A percentile compares a stretch with the other conserved stretches of the same genome.
These are phyloP conservation scores for Vanacampus margaritifer DNA, from an alignment of 2,113 vertebrate genomes.

Conservation along the genomic window DNA sequence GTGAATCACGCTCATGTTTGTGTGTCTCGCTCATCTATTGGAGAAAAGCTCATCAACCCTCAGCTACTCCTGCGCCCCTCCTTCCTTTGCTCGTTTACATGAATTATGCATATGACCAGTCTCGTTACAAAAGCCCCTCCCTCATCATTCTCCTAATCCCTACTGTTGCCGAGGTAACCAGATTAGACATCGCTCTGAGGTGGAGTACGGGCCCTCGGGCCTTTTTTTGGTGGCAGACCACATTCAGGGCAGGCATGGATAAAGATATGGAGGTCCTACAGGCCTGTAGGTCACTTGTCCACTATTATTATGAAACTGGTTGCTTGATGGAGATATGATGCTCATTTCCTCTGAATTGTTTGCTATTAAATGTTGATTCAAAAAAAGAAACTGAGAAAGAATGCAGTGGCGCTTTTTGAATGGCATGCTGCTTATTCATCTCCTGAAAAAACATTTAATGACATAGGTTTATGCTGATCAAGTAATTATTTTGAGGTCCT, in stretches of 20 bases:
- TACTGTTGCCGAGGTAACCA: slow-evolving; percentile 64
- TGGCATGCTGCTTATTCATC: neutral
- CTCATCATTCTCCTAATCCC: slow-evolving; percentile 62
- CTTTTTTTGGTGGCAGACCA: slow-evolving; percentile 55
- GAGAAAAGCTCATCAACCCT: slow-evolving; percentile 48
- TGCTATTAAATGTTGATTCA: slow-evolving; percentile 15
- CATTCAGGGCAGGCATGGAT: slow-evolving; percentile 26
- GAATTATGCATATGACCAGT: slow-evolving; percentile 70
- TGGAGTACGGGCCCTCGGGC: slow-evolving; percentile 51
- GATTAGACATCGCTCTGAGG: slow-evolving; percentile 63
- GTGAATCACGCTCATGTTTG: slow-evolving; percentile 17
- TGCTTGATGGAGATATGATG: slow-evolving; percentile 41
- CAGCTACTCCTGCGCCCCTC: slow-evolving; percentile 19
- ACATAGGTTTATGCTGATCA: neutral
- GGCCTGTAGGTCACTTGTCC: slow-evolving; percentile 64
- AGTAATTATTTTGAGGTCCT: neutral
- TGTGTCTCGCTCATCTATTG: slow-evolving; percentile 26
- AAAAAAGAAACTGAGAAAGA: neutral
- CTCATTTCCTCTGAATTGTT: slow-evolving; percentile 25
- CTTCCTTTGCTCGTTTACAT: slow-evolving; percentile 57
- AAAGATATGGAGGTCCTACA: slow-evolving; percentile 29
- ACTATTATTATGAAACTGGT: slow-evolving; percentile 42
- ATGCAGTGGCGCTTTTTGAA: neutral
- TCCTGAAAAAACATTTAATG: too few relatives aligned
- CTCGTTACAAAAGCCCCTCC: slow-evolving; percentile 62